phyloP scores from a whole-genome alignment of 2,888 invertebrate genomes.

The Agrochola lychnidis region DNA sequence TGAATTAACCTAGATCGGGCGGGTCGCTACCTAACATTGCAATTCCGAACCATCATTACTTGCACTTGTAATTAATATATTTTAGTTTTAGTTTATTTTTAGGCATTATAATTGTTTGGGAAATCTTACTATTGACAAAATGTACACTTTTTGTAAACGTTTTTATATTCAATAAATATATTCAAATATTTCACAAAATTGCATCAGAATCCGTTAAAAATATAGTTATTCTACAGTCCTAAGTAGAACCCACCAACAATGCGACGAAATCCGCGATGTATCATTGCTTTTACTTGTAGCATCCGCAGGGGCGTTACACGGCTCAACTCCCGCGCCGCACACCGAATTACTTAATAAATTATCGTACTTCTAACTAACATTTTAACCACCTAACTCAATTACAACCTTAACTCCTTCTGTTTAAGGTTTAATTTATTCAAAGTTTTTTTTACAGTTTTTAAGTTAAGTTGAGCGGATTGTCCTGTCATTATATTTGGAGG shows the following conservation, averaged over 20 bases:
- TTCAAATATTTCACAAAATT: background rate
- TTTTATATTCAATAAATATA: too few species aligned
- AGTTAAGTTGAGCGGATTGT: constrained; percentile 70
- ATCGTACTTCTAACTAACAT: constrained; percentile 62
- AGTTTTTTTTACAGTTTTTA: constrained; percentile 21
- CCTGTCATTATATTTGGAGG: constrained; percentile 86
- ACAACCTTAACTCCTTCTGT: constrained; percentile 29
- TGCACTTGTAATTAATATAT: too few species aligned
- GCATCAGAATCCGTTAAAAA: background rate
- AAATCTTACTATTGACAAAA: too few species aligned
- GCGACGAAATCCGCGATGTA: constrained; percentile 86
- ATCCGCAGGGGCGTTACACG: constrained; percentile 84
- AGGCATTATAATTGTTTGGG: too few species aligned
- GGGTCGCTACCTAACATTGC: too few species aligned
- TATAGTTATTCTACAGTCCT: constrained; percentile 34
- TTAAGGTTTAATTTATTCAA: constrained; percentile 34
- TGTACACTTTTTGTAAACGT: too few species aligned
- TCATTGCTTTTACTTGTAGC: constrained; percentile 87
- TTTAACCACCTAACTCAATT: constrained; percentile 25
- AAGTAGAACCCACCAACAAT: constrained; percentile 73
- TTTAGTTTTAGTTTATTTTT: too few species aligned
- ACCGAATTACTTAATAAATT: constrained; percentile 81
- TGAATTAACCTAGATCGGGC: too few species aligned
- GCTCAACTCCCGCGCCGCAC: constrained; percentile 77
- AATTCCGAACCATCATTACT: too few species aligned